Evolutionary conservation across 2,888 invertebrate species (phyloP), one percentile per base, ranked within the genome.

Genomic region (Lasioglossum oenotherae): DNA sequence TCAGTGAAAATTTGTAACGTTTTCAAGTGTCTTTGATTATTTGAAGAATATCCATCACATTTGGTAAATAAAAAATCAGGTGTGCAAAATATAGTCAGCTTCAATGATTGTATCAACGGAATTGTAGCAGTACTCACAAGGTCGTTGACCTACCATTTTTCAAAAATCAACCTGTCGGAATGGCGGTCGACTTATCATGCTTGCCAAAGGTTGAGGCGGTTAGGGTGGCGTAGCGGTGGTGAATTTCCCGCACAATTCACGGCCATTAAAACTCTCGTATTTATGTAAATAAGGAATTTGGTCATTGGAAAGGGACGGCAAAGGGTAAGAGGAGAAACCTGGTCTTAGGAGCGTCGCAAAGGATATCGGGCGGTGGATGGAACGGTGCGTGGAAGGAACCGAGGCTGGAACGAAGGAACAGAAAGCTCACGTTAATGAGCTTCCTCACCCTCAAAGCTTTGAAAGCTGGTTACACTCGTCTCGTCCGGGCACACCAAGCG

Each of bases 371-470:
- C 77, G 77, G 69, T 83, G 38, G 87, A 85, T 80, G 84, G 87
- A 86, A 91, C 69, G 91, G 89, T 86, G 83, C 85, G 89, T 91
- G 73, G 89, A 86, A 85, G 87, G 82, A 90, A 87, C 90, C 72
- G 69, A 76, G 78, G 79, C 87, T 38, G 91, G 91, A 88, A 86
- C 88, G 90, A 90, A 88, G 92, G 91, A 92, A 91, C 90, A 92
- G 92, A 94, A 95, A 94, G 94, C 94, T 93, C 92, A 89, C 91
- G 94, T 93, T 95, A 95, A 94, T 95, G 94, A 95, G 95, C 95
- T 94, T 94, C 93, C 94, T 95, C 94, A 93, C 93, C 92, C 94
- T 93, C 92, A 90, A 90, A 92, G 91, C 91, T 93, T 93, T 91
- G 89, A 92, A 94, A 94, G 93, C 94, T 91, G 93, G 93, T 94